These are phyloP conservation scores for Stomorhina lunata DNA, from an alignment of 2,888 invertebrate species.

Conservation along the genomic window DNA sequence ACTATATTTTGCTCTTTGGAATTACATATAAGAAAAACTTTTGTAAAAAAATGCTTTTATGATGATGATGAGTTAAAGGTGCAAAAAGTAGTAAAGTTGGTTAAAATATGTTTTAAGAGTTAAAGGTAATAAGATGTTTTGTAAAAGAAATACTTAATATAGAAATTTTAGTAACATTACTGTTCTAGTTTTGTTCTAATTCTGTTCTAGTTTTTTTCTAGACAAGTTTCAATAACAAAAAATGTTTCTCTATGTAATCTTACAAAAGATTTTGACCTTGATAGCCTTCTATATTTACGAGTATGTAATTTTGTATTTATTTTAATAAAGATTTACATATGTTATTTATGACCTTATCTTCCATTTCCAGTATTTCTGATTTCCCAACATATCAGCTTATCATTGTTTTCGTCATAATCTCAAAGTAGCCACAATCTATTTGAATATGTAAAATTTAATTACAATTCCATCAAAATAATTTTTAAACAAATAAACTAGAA, in stretches of 20 bases:
- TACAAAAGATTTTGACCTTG: no score
- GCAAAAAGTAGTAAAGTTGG: not conserved
- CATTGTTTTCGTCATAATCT: not conserved
- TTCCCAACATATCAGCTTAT: not conserved
- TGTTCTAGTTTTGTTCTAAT: no score
- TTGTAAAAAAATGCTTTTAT: not conserved
- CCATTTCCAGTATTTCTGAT: no score
- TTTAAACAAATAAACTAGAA: not conserved
- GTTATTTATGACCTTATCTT: not conserved
- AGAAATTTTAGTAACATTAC: no score
- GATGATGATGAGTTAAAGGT: constrained; percentile 1
- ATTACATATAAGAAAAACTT: constrained; percentile 7
- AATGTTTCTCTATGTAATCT: no score
- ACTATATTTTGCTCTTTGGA: constrained; percentile 20
- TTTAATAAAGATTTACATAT: not conserved
- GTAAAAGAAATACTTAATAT: no score
- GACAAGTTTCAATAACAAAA: no score
- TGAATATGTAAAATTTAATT: constrained; percentile 3
- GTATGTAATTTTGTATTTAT: no score
- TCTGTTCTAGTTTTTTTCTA: no score
- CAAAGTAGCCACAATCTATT: not conserved
- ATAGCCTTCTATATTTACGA: no score
- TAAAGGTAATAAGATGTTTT: not conserved
- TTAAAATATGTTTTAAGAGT: not conserved
- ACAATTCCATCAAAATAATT: not conserved